phyloP scores from a whole-genome alignment of 2,113 vertebrate species.

The Engystomops pustulosus region DNA sequence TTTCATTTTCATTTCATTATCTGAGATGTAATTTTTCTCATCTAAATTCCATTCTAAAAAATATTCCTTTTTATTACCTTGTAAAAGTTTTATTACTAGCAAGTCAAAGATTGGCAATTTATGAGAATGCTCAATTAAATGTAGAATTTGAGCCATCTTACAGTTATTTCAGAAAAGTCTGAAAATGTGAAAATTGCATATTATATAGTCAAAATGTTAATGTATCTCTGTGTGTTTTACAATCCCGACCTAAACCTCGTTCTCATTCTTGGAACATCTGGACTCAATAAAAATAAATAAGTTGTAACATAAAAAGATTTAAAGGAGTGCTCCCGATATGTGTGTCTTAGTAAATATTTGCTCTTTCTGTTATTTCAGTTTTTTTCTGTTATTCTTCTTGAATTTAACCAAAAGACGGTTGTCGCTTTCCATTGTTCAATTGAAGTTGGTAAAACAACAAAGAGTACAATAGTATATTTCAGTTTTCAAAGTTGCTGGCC shows the following conservation, averaged over 20 bases:
- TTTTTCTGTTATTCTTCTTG: too few relatives aligned
- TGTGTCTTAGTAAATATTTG: background rate
- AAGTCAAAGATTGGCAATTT: slow-evolving; percentile 20
- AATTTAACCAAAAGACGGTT: too few relatives aligned
- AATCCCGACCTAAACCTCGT: background rate
- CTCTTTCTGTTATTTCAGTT: too few relatives aligned
- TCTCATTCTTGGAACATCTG: background rate
- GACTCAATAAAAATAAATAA: slow-evolving; percentile 1
- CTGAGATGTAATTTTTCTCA: slow-evolving; percentile 22
- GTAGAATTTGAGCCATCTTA: slow-evolving; percentile 17
- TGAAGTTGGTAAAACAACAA: too few relatives aligned
- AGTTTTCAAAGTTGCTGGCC: too few relatives aligned
- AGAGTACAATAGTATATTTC: too few relatives aligned
- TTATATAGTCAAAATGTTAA: background rate
- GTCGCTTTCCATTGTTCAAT: too few relatives aligned
- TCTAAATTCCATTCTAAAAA: slow-evolving; percentile 31
- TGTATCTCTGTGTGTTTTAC: background rate
- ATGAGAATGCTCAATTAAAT: slow-evolving; percentile 36
- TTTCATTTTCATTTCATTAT: slow-evolving; percentile 22
- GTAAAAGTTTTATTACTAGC: slow-evolving; percentile 26
- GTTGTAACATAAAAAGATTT: background rate
- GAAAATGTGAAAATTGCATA: slow-evolving; percentile 9
- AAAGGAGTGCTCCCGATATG: background rate
- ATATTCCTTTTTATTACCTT: slow-evolving; percentile 31
- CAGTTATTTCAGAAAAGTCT: background rate